Base-by-base conservation (phyloP, 2,797 vertebrate genomes). In the Gymnothorax reevesii region DNA sequence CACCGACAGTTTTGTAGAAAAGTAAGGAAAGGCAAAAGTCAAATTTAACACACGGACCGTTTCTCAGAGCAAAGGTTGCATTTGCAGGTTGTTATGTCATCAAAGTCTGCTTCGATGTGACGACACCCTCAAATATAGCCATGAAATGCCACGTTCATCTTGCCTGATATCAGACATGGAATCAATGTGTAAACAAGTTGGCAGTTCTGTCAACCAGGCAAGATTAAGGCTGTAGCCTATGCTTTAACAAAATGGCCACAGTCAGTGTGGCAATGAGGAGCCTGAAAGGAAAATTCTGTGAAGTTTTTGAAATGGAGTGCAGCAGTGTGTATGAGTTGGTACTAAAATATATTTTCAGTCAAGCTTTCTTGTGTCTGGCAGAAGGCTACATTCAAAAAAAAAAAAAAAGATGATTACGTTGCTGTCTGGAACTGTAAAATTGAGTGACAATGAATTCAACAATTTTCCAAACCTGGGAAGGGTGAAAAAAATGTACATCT, bases 21-120 rank as follows among this genome's bases (percentile, higher is more conserved):
- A 88, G 85, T 89, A 86, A 91, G 79, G 64, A 85, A 89, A 89
- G 84, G 80, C 88, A 94, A 93, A 90, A 73, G 92, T 88, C 90
- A 90, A 93, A 91, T 91, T 92, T 89, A 90, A 87, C 8, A 17
- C n/a, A 2, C 42, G 87, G 86, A 86, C 83, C 33, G 33, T 42
- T 42, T 42, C 33, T 42, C 33, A 42, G 2, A 42, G 33, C 33
- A 2, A 1, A 42, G 33, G 33, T 2, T 42, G 33, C 33, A 42
- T 42, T 42, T 42, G 33, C 33, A 42, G 33, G 33, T 42, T 42
- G 33, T 2, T 42, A 42, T 42, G 33, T 42, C 33, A 42, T 42
- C 33, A 42, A 42, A 42, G 33, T 42, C 33, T 42, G 33, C 33
- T 42, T 2, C 33, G 33, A 42, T 2, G 33, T 42, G 33, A 42